Conservation (phyloP, 2,888 invertebrate genomes). For the Panzeria rudis region DNA sequence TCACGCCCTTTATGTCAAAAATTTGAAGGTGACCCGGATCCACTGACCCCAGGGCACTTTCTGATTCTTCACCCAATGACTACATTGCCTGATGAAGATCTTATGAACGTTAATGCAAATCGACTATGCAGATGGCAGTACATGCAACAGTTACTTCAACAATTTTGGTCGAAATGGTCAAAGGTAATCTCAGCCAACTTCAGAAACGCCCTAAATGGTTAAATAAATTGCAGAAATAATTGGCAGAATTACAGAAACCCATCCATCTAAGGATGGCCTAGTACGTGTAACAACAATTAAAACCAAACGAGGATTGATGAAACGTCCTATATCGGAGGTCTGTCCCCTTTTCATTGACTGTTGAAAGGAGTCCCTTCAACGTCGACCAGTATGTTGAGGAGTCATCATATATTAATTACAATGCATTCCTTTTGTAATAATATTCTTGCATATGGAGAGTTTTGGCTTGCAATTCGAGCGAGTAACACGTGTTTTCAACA, state of each 20-base stretch:
- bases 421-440: too few relatives aligned
- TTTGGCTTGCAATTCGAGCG: too few relatives aligned
- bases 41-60: constrained; percentile 73
- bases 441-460: too few relatives aligned
- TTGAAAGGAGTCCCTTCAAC: constrained; percentile 1
- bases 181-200: constrained; percentile 56
- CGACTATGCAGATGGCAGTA: constrained; percentile 61
- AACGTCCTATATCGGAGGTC: neutral
- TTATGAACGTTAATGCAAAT: constrained; percentile 28
- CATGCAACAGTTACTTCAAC: constrained; percentile 58
- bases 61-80: constrained; percentile 49
- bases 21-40: constrained; percentile 71
- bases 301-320: constrained; percentile 25
- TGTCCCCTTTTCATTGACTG: constrained; percentile 26
- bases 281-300: constrained; percentile 40
- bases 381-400: too few relatives aligned
- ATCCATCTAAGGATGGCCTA: constrained; percentile 48
- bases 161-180: constrained; percentile 58
- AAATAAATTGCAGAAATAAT: constrained; percentile 50
- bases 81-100: constrained; percentile 43
- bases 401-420: too few relatives aligned
- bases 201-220: constrained; percentile 64
- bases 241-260: constrained; percentile 33
- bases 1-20: constrained; percentile 76
- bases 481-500: too few relatives aligned